phyloP scores from a whole-genome alignment of 53 echinoderm and acorn worm species.

The Apostichopus leukothele region DNA sequence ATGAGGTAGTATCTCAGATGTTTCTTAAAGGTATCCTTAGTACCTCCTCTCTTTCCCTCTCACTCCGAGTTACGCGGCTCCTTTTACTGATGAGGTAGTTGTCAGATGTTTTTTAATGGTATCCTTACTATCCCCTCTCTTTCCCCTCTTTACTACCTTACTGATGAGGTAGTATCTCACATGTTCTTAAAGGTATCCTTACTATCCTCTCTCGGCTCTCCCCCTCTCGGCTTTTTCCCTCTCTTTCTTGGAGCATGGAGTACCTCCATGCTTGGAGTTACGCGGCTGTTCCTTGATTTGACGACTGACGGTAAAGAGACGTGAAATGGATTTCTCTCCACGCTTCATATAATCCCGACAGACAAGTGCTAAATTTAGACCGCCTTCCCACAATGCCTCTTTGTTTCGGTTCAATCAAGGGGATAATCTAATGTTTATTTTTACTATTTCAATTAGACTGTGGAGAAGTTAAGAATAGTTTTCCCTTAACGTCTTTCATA shows the following conservation, averaged over 20 bases:
- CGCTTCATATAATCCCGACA: not conserved
- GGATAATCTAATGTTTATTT: constrained; percentile 11
- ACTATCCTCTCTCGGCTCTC: not conserved
- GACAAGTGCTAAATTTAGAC: constrained; percentile 3
- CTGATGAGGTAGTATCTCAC: too few relatives aligned
- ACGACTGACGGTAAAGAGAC: not conserved
- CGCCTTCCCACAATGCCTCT: not conserved
- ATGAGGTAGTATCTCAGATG: too few relatives aligned
- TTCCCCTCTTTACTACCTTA: too few relatives aligned
- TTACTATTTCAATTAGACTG: not conserved
- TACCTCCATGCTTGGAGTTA: too few relatives aligned
- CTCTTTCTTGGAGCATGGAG: too few relatives aligned
- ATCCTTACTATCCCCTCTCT: too few relatives aligned
- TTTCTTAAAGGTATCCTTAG: too few relatives aligned
- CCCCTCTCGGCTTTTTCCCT: not conserved
- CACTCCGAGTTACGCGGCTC: too few relatives aligned
- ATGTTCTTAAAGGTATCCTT: too few relatives aligned
- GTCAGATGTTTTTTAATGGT: too few relatives aligned
- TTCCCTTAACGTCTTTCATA: not conserved
- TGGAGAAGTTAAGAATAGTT: not conserved
- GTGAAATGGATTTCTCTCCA: not conserved
- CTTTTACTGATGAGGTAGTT: too few relatives aligned
- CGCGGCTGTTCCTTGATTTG: not conserved
- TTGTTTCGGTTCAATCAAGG: not conserved
- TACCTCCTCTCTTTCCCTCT: too few relatives aligned